phyloP scores from a whole-genome alignment of 2,113 vertebrate genomes.

The Riparia riparia region DNA sequence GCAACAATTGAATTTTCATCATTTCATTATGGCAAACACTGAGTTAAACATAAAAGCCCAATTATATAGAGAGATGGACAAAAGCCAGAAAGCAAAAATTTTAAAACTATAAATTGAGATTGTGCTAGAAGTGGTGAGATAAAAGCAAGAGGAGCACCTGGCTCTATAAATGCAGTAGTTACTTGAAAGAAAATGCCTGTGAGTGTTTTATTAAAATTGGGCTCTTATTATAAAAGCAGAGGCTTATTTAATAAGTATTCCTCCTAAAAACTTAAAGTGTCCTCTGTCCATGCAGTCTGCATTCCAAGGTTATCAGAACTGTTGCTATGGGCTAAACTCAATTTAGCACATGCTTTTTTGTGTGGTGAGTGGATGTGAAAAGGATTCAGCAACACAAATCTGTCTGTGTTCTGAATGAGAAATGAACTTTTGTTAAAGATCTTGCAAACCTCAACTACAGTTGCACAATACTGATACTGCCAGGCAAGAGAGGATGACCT shows the following conservation, averaged over 20 bases:
- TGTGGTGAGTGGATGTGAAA: conserved; percentile 31
- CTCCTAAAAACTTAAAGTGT: conserved; percentile 21
- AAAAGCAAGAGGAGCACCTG: conserved; percentile 10
- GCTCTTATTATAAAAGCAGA: conserved; percentile 1
- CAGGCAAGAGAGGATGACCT: conserved; percentile 11
- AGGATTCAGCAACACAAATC: conserved; percentile 51
- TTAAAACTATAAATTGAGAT: conserved; percentile 15
- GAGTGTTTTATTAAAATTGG: conserved; percentile 21
- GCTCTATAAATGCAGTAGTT: neutral
- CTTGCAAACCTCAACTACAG: conserved; percentile 32
- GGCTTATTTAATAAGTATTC: conserved; percentile 27
- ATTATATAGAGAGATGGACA: neutral
- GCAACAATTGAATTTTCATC: neutral
- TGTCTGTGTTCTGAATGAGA: conserved; percentile 60
- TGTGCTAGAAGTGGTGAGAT: neutral
- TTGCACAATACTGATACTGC: conserved; percentile 23
- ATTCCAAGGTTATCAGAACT: conserved; percentile 56
- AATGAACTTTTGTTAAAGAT: conserved; percentile 60
- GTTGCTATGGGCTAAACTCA: conserved; percentile 42
- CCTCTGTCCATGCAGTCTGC: conserved; percentile 2
- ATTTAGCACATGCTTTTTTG: conserved; percentile 48
- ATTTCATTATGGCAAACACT: neutral
- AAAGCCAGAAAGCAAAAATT: neutral
- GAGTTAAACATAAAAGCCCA: neutral
- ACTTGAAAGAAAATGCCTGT: conserved; percentile 41